Evolutionary conservation across 2,888 invertebrate genomes (phyloP).

Genomic region (Spisula subtruncata): DNA sequence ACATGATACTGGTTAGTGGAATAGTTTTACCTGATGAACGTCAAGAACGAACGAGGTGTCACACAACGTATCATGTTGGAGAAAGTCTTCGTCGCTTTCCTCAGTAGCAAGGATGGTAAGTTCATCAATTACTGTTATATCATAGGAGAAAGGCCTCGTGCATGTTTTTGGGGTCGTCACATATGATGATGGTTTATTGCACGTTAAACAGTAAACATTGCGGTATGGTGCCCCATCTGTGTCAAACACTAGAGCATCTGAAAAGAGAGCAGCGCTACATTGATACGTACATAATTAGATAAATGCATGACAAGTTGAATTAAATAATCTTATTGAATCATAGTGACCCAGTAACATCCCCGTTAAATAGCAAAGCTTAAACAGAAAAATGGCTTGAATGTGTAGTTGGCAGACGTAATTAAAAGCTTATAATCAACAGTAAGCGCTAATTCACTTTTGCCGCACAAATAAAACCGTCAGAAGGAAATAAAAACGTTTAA

Average conservation of each 20-base stretch:
- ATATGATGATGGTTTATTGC: background rate
- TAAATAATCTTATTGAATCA: no score
- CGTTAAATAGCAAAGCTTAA: no score
- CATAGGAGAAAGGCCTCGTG: background rate
- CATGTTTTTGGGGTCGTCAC: background rate
- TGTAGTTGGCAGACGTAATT: no score
- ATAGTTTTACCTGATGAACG: background rate
- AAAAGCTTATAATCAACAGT: no score
- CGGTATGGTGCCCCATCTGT: background rate
- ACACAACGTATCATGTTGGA: background rate
- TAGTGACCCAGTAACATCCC: no score
- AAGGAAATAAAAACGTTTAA: no score
- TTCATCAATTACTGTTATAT: background rate
- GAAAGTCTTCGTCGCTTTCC: background rate
- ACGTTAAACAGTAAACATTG: background rate
- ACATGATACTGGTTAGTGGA: no score
- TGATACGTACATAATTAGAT: background rate
- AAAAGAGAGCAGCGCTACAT: background rate
- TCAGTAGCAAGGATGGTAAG: background rate
- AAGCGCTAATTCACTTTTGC: no score
- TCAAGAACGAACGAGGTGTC: background rate
- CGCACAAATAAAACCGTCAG: no score
- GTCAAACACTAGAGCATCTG: background rate
- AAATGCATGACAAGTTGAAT: no score
- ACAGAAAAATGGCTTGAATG: no score